These are phyloP conservation scores for Drosophila kohkoa DNA, from an alignment of 1,140 invertebrate genomes.

Conservation along the genomic window DNA sequence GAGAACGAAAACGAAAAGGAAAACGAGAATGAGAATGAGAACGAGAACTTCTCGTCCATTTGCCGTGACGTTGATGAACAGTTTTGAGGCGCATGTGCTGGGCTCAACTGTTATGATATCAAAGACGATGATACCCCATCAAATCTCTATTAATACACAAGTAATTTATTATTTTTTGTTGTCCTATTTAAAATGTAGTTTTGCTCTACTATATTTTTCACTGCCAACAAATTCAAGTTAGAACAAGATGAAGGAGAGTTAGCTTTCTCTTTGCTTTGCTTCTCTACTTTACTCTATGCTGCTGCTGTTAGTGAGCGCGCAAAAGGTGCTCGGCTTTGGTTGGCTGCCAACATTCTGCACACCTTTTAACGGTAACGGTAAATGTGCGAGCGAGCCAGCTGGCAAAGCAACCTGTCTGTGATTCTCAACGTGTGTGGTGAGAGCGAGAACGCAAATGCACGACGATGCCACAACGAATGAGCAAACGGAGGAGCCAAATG, in stretches of 20 bases:
- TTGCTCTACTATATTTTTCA: too few relatives aligned
- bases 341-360: constrained; percentile 84
- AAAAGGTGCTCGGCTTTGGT: constrained; percentile 82
- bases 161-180: neutral
- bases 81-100: constrained; percentile 40
- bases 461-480: constrained; percentile 78
- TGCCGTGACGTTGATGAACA: constrained; percentile 56
- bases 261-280: neutral
- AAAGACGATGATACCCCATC: neutral
- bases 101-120: constrained; percentile 20
- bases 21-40: constrained; percentile 41
- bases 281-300: neutral
- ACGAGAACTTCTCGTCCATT: constrained; percentile 38
- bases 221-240: too few relatives aligned
- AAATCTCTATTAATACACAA: neutral
- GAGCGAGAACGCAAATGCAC: constrained; percentile 78
- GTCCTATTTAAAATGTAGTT: too few relatives aligned
- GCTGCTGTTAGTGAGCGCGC: constrained; percentile 12
- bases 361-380: constrained; percentile 67
- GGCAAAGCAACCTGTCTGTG: constrained; percentile 64
- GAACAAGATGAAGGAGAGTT: neutral
- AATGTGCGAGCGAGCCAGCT: constrained; percentile 65
- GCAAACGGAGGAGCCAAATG: constrained; percentile 51
- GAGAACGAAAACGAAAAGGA: constrained; percentile 53
- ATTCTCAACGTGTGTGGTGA: constrained; percentile 30